These are phyloP conservation scores for Philereme transversata DNA, from an alignment of 2,888 invertebrate genomes.

Conservation along the genomic window DNA sequence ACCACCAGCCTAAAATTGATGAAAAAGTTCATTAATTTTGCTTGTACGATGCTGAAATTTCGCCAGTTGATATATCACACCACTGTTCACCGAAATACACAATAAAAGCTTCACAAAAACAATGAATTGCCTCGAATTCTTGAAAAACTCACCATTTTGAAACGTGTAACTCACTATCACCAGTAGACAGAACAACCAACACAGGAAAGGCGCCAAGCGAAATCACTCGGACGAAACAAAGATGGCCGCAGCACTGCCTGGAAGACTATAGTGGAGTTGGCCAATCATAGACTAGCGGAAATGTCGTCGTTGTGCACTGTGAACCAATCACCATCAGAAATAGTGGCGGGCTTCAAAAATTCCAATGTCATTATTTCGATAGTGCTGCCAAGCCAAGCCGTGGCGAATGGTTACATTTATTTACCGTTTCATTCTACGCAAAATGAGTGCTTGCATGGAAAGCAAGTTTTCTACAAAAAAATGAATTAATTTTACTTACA, in stretches of 20 bases:
- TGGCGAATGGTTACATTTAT: conserved; percentile 36
- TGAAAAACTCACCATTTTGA: conserved; percentile 84
- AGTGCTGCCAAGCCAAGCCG: conserved; percentile 73
- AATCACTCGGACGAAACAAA: conserved; percentile 72
- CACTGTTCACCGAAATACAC: conserved; percentile 62
- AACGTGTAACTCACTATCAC: conserved; percentile 81
- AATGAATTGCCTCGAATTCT: conserved; percentile 71
- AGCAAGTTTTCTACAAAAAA: too few relatives aligned
- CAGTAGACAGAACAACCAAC: conserved; percentile 74
- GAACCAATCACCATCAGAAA: conserved; percentile 54
- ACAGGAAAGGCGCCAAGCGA: conserved; percentile 84
- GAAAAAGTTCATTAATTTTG: conserved; percentile 83
- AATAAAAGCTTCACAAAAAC: conserved; percentile 56
- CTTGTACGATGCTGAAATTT: conserved; percentile 83
- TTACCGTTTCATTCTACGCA: conserved; percentile 14
- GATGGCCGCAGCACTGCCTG: conserved; percentile 61
- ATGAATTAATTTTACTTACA: too few relatives aligned
- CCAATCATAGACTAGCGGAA: conserved; percentile 67
- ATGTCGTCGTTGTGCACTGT: conserved; percentile 53
- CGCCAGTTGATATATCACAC: conserved; percentile 76
- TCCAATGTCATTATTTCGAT: conserved; percentile 10
- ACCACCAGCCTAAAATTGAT: conserved; percentile 96
- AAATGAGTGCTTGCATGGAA: too few relatives aligned
- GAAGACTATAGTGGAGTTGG: conserved; percentile 41
- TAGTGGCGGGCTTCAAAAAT: conserved; percentile 57